Evolutionary conservation across 2,113 vertebrate genomes (phyloP).

Genomic region (Callochromis pleurospilus): DNA sequence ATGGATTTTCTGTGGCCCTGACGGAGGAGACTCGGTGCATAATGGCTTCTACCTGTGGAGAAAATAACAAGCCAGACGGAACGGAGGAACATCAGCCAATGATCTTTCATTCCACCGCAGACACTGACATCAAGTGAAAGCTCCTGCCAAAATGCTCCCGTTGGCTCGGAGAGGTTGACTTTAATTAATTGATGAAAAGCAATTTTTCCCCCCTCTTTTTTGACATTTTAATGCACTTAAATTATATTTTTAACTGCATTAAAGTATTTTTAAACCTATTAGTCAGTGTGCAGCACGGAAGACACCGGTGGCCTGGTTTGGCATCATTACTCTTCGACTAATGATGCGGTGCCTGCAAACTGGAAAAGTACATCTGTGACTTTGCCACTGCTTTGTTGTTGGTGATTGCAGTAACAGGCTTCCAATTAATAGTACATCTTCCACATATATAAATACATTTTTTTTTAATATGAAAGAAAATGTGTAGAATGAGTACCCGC

Average conservation of each 20-base stretch:
- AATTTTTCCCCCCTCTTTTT: not conserved
- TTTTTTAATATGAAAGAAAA: not conserved
- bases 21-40: slow-evolving; percentile 1
- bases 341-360: not conserved
- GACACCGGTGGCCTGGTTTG: not conserved
- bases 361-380: not conserved
- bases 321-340: not conserved
- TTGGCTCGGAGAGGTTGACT: not conserved
- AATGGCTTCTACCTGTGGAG: slow-evolving; percentile 52
- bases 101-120: not conserved
- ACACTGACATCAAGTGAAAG: not conserved
- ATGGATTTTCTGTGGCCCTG: slow-evolving; percentile 50
- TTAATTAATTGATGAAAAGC: not conserved
- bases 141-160: not conserved
- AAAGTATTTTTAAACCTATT: not conserved
- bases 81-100: slow-evolving; percentile 1
- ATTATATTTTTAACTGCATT: not conserved
- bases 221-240: not conserved
- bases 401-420: not conserved
- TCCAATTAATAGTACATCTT: not conserved
- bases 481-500: not conserved
- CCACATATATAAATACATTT: not conserved
- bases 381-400: not conserved
- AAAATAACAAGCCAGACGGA: slow-evolving; percentile 48
- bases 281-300: not conserved